Percentiles rank a stretch among this genome's conserved stretches.
Evolutionary conservation across 1,140 invertebrate species (phyloP).

Genomic region (Halesus radiatus): DNA sequence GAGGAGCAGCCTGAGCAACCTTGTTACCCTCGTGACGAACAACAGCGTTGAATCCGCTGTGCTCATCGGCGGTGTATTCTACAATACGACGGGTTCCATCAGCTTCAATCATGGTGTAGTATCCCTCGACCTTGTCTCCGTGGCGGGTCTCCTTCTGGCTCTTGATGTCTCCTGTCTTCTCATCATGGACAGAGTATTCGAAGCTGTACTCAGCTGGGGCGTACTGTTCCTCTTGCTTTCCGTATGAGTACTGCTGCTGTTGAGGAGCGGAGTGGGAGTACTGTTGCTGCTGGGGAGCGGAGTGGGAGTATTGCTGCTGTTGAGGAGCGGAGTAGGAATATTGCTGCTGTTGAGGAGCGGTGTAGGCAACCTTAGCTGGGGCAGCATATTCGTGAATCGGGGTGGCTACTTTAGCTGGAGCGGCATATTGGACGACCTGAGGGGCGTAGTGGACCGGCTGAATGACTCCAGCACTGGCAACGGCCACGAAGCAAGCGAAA

Average conservation of each 20-base stretch:
- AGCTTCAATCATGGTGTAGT: constrained; percentile 74
- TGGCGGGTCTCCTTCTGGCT: constrained; percentile 70
- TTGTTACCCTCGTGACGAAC: constrained; percentile 71
- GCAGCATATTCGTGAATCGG: constrained; percentile 36
- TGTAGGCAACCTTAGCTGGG: constrained; percentile 54
- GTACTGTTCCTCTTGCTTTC: constrained; percentile 55
- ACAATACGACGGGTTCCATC: constrained; percentile 80
- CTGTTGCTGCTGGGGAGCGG: neutral
- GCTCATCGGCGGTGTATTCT: constrained; percentile 80
- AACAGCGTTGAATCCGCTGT: constrained; percentile 80
- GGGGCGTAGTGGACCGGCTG: neutral
- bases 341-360: constrained; percentile 41
- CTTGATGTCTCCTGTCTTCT: constrained; percentile 72
- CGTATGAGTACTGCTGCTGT: constrained; percentile 59
- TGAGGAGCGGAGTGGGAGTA: constrained; percentile 59
- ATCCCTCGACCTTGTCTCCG: constrained; percentile 69
- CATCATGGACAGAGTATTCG: constrained; percentile 70
- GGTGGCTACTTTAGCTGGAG: constrained; percentile 42
- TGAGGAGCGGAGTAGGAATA: constrained; percentile 55
- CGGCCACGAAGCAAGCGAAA: constrained; percentile 55
- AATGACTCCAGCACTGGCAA: constrained; percentile 48
- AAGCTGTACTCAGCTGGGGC: constrained; percentile 69
- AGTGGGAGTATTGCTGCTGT: constrained; percentile 36
- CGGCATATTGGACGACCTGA: constrained; percentile 9
- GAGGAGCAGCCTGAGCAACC: constrained; percentile 56